These are phyloP conservation scores for Cheilosia soror DNA, from an alignment of 2,888 invertebrate species.

Conservation along the genomic window DNA sequence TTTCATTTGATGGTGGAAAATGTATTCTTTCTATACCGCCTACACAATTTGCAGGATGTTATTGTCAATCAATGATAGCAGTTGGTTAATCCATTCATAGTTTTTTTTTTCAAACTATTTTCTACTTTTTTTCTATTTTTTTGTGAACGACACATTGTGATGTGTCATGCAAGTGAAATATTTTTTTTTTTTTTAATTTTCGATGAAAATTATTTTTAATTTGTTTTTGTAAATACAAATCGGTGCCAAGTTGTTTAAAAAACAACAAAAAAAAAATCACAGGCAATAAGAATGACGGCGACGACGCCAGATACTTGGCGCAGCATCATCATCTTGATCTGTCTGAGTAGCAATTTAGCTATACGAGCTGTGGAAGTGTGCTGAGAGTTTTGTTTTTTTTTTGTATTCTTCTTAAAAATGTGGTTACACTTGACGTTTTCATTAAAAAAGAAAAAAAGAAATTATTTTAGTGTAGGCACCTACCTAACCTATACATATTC, in stretches of 20 bases:
- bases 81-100: slow-evolving; percentile 14
- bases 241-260: slow-evolving; percentile 58
- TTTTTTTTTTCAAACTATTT: neutral
- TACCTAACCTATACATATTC: neutral
- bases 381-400: slow-evolving; percentile 17
- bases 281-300: slow-evolving; percentile 10
- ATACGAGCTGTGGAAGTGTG: slow-evolving; percentile 25
- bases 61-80: slow-evolving; percentile 19
- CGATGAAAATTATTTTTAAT: slow-evolving; percentile 34
- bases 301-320: slow-evolving; percentile 55
- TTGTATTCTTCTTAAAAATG: slow-evolving; percentile 11
- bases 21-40: slow-evolving; percentile 1
- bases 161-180: slow-evolving; percentile 60
- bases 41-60: slow-evolving; percentile 15
- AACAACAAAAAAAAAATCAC: slow-evolving; percentile 10
- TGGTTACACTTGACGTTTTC: slow-evolving; percentile 60
- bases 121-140: neutral
- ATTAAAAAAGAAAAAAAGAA: slow-evolving; percentile 19
- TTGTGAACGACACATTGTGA: slow-evolving; percentile 32
- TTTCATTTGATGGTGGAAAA: neutral
- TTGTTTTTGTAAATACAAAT: slow-evolving; percentile 61
- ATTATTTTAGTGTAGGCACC: neutral
- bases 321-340: slow-evolving; percentile 38
- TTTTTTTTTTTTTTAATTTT: slow-evolving; percentile 17
- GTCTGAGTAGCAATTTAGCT: slow-evolving; percentile 5